These are phyloP conservation scores for Mesochorus sp. DNA, from an alignment of 2,888 invertebrate genomes.

Conservation along the genomic window DNA sequence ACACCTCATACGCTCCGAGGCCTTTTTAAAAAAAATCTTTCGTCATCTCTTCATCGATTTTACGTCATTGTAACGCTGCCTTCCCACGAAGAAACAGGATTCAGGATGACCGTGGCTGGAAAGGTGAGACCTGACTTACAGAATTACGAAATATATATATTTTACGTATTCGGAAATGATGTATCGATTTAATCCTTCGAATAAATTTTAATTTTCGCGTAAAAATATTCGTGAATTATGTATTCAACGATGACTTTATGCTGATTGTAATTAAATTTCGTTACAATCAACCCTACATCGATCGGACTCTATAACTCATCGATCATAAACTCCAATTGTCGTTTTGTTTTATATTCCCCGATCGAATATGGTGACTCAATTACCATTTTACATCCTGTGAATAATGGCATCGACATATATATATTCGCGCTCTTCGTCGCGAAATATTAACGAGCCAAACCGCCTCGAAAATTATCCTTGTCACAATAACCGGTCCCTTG, in stretches of 20 bases:
- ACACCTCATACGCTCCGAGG: too few relatives aligned
- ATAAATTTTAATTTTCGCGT: background rate
- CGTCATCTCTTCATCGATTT: background rate
- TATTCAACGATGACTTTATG: too few relatives aligned
- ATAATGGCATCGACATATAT: too few relatives aligned
- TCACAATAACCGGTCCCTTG: background rate
- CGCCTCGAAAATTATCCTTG: background rate
- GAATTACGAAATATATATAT: slow-evolving; percentile 29
- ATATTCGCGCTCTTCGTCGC: too few relatives aligned
- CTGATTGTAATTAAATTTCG: too few relatives aligned
- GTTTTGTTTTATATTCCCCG: background rate
- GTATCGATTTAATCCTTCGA: background rate
- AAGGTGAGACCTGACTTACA: slow-evolving; percentile 72
- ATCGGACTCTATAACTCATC: background rate
- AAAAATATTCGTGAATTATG: too few relatives aligned
- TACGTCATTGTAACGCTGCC: slow-evolving; percentile 23
- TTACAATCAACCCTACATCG: too few relatives aligned
- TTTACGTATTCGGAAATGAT: slow-evolving; percentile 1
- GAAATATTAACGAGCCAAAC: background rate
- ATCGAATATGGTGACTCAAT: background rate
- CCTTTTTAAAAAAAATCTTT: background rate
- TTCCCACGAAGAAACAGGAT: slow-evolving; percentile 64
- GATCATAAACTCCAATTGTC: background rate
- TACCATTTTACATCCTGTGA: too few relatives aligned
- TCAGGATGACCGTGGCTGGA: slow-evolving; percentile 77